phyloP scores from a whole-genome alignment of 1,140 invertebrate genomes.

The Drosophila sechellia region DNA sequence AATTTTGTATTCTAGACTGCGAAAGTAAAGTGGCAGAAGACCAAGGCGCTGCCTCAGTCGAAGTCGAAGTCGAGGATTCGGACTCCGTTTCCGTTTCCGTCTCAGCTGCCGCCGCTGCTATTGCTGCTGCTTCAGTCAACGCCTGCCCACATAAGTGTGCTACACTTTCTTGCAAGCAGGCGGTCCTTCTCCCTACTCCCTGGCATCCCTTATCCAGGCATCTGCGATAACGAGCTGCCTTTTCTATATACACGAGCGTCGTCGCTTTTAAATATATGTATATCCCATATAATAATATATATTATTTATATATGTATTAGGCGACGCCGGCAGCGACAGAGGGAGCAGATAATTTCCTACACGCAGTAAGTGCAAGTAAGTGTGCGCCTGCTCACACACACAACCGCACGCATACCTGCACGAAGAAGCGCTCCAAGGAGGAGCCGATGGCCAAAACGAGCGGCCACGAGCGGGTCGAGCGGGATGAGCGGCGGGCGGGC shows the following conservation, averaged over 20 bases:
- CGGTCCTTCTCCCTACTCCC: slow-evolving; percentile 20
- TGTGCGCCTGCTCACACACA: slow-evolving; percentile 75
- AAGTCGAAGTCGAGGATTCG: slow-evolving; percentile 38
- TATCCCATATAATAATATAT: slow-evolving; percentile 83
- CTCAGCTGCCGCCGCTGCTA: slow-evolving; percentile 45
- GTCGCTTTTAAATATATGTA: slow-evolving; percentile 79
- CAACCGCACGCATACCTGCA: slow-evolving; percentile 49
- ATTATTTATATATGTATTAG: slow-evolving; percentile 84
- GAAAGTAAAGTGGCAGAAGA: slow-evolving; percentile 77
- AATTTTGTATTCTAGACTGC: slow-evolving; percentile 75
- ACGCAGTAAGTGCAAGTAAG: slow-evolving; percentile 82
- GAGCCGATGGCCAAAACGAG: slow-evolving; percentile 57
- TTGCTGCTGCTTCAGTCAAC: slow-evolving; percentile 63
- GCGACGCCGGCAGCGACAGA: slow-evolving; percentile 56
- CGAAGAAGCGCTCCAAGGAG: slow-evolving; percentile 71
- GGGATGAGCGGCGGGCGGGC: slow-evolving; percentile 39
- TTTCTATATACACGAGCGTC: slow-evolving; percentile 67
- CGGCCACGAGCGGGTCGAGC: slow-evolving; percentile 41
- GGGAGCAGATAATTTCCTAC: slow-evolving; percentile 80
- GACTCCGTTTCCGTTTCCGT: slow-evolving; percentile 32
- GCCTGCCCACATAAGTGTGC: slow-evolving; percentile 74
- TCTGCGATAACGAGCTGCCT: slow-evolving; percentile 54
- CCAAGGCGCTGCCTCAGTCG: slow-evolving; percentile 69
- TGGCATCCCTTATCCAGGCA: slow-evolving; percentile 28
- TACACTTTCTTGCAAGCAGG: slow-evolving; percentile 78